Base-by-base conservation (phyloP, 2,888 invertebrate species). In the Ochlodes sylvanus region DNA sequence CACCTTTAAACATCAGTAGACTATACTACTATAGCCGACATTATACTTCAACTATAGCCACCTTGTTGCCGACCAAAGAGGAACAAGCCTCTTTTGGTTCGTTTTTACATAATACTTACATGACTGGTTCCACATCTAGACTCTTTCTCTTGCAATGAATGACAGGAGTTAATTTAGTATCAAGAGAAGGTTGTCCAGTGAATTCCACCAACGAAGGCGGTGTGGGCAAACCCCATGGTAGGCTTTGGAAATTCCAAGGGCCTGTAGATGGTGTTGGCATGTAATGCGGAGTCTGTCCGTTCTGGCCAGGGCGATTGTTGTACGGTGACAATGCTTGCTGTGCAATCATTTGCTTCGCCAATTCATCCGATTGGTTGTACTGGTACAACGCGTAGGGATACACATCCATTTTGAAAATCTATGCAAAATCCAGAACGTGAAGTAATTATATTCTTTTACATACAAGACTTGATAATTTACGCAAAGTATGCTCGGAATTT, bases 191-290 rank as follows among this genome's bases (percentile, higher is more conserved):
- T 78, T 80, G 91, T 61, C 87, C 89, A 70, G 94, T 88, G 80
- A 94, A 93, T 69, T 92, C 89, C 10, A 94, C 91, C n/a, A 94
- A 72, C 27, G 87, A 83, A 2, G 92, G 91, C 0, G 92, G 90
- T 12, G 89, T 83, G 1, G 83, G 79, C 75, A 90, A 80, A 12
- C 94, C 92, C 95, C 95, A 95, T 0, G 94, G 83, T 73, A 95
- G 79, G 10, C 89, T 88, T 69, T 94, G 92, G 6, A 94, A 84
- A 73, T 93, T 94, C 94, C 94, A 94, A 0, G 94, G 93, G 1
- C 82, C 71, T n/a, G 88, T 88, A 5, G 91, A 83, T 10, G 93
- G 93, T 15, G 77, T 84, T 5, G 92, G 92, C 89, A 94, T 89
- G 12, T 73, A 76, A 70, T 89, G 90, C 0, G 85, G 78, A 60